Evolutionary conservation across 2,888 invertebrate genomes (phyloP), one percentile per base, ranked within the genome.

Genomic region (Gnatocerus cornutus): DNA sequence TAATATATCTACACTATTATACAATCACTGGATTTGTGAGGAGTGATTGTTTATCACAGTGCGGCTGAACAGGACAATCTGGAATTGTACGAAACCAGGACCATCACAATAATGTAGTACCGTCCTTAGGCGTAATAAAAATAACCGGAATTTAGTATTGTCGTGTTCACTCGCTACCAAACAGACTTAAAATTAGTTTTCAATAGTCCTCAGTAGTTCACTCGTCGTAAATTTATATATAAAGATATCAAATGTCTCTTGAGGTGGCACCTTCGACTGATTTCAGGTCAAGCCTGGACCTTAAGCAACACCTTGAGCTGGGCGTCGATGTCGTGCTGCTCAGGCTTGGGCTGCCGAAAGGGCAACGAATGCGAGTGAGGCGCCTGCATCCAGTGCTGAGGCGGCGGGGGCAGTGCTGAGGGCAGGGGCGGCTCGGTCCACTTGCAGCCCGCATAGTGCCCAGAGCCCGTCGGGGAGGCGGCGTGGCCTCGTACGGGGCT

Each of bases 351-450:
- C 74, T 46, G 69, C 55, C 48, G 62, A 33, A 48, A 65, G 86
- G 65, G 69, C 45, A 66, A 52, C 16, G 69, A 48, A 21, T 55
- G 63, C 55, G 71, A 50, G 55, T 71, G 74, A 69, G 76, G 77
- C 84, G 90, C 85, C 84, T 87, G 87, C 81, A 90, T 90, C 90
- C 93, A 94, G 82, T 91, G 90, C 76, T 88, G 87, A 63, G 93
- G 93, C 75, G 93, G 91, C 82, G 88, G 89, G 33, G 93, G 92
- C 75, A 92, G 85, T 78, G 90, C 89, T 68, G 90, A 90, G 78
- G 93, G 92, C 71, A 91, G 89, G 45, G 93, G 92, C 62, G 93
- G 89, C 77, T 91, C 91, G 68, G 89, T 89, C 83, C 90, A 91
- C 79, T 90, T 91, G 70, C 91, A 90, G 77, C 91, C 92, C 76